These are phyloP conservation scores for Stictonetta naevosa DNA, from an alignment of 2,113 vertebrate species.

Conservation along the genomic window DNA sequence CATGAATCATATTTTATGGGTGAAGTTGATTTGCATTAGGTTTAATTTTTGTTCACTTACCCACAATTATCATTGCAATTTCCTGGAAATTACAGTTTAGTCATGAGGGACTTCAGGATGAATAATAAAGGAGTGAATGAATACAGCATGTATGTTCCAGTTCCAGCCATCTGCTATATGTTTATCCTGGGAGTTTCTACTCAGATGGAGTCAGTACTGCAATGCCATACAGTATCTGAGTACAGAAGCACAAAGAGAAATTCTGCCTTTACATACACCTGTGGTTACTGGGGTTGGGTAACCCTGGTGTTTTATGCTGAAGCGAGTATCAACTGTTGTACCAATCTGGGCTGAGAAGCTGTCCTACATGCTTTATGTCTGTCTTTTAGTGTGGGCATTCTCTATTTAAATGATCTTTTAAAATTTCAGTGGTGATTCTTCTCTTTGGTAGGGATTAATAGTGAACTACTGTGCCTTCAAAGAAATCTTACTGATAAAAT, in stretches of 20 bases:
- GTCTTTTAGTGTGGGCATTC: background rate
- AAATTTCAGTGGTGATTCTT: background rate
- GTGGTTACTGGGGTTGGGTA: background rate
- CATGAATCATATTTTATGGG: constrained; percentile 30
- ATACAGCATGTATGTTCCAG: background rate
- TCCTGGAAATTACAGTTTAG: constrained; percentile 61
- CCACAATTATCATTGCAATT: constrained; percentile 55
- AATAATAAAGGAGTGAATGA: constrained; percentile 44
- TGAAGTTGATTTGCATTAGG: constrained; percentile 43
- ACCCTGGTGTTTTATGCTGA: background rate
- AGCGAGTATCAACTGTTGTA: background rate
- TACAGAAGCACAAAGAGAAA: background rate
- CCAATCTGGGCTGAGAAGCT: background rate
- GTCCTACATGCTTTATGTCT: accelerated
- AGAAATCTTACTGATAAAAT: background rate
- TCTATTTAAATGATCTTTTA: background rate
- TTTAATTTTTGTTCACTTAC: constrained; percentile 39
- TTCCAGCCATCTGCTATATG: constrained; percentile 39
- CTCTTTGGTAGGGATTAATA: background rate
- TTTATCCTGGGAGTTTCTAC: constrained; percentile 30
- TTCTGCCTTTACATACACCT: background rate
- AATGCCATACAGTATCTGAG: background rate
- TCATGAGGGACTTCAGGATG: constrained; percentile 47
- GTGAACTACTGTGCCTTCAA: background rate
- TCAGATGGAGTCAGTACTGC: background rate